Base-by-base conservation (phyloP, 2,888 invertebrate species). In the Lordiphosa fenestrarum region DNA sequence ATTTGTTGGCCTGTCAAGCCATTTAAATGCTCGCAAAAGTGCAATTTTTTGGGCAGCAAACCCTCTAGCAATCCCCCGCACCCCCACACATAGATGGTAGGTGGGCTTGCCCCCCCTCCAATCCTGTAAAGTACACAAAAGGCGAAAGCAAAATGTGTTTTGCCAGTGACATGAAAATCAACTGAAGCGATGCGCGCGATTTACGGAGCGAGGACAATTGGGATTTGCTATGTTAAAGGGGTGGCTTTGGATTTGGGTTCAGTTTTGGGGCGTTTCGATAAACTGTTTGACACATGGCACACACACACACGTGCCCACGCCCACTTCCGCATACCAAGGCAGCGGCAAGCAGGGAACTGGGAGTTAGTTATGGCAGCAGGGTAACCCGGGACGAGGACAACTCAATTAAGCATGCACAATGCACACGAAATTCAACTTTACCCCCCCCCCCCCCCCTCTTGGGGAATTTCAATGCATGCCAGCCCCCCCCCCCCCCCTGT, bases 381-480 rank as follows among this genome's bases (percentile, higher is more conserved):
- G 4, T 15, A 50, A 40, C 39, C 39, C 44, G 59, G 46, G 41
- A 52, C 42, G 52, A 60, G 53, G 52, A 75, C 75, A 75, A 82
- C 80, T 75, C 83, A 75, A 75, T 82, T 82, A 75, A 82, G 75
- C 75, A 82, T 76, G 71, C 83, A 78, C 80, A 74, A 82, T 76
- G 83, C 80, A 82, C 80, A 76, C 83, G 61, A 78, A 82, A 69
- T 73, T 78, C 75, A 63, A 57, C 63, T 68, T 42, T 21, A n/a
- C n/a, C 49, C 10, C 15, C 13, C 5, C 12, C 23, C n/a, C 13
- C 33, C 13, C 23, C 39, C 13, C 15, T 15, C 15, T 49, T 13
- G 60, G 57, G 56, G 52, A 59, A 74, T 77, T 66, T 50, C 77
- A 66, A 61, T 74, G 74, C 78, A 64, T 25, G 44, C 61, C 30